Evolutionary conservation across 2,797 vertebrate genomes (phyloP).

Genomic region (Tragopan temminckii): DNA sequence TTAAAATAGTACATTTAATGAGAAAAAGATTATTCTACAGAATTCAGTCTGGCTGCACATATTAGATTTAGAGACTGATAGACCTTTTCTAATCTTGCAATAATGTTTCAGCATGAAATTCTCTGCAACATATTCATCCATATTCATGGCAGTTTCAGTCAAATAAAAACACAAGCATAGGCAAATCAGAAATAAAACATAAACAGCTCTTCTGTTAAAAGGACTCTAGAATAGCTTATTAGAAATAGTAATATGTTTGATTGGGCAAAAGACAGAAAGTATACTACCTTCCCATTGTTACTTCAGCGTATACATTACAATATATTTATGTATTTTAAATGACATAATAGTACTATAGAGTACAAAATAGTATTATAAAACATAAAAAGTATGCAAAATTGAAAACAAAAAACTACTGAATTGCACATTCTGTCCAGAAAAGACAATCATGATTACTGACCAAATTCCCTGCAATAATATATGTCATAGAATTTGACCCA

Average conservation of each 20-base stretch:
- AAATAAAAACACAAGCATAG: background rate
- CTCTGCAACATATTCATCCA: background rate
- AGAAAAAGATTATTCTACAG: slow-evolving; percentile 22
- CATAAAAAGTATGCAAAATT: background rate
- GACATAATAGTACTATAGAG: background rate
- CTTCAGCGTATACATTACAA: background rate
- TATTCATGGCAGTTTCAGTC: background rate
- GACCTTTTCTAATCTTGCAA: background rate
- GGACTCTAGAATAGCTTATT: background rate
- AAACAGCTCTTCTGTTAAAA: background rate
- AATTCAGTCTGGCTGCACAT: background rate
- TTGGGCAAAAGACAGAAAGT: background rate
- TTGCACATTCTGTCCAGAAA: background rate
- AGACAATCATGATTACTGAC: background rate
- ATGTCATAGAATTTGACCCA: background rate
- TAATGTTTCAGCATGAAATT: background rate
- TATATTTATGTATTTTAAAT: background rate
- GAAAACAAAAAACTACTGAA: background rate
- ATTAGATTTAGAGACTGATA: slow-evolving; percentile 13
- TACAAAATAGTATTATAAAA: background rate
- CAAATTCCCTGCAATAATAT: background rate
- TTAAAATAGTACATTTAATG: slow-evolving; percentile 38
- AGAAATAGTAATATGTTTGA: background rate
- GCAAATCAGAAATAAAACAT: background rate
- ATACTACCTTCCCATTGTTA: background rate